Evolutionary conservation across 1,140 invertebrate species (phyloP), one percentile per base, ranked within the genome.

Genomic region (Goniozus legneri): DNA sequence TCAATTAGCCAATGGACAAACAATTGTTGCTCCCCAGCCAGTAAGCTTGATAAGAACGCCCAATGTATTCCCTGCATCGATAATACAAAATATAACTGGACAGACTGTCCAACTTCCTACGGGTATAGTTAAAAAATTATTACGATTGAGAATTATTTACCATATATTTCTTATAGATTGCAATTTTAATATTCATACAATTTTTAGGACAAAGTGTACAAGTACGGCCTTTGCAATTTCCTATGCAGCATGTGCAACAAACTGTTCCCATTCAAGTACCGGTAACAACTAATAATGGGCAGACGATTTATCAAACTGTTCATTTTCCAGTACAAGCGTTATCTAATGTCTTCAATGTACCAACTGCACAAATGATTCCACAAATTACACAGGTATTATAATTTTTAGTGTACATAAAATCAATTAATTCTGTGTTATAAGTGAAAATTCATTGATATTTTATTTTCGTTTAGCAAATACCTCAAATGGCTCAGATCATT

Each of bases 241-340:
- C 85, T 8, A 80, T 92, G 72, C 86, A 89, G 67, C 74, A 76
- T 27, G 63, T 75, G 12, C 73, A 75, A 47, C 89, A 91, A 67
- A 88, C 89, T 13, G 89, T 96, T 33, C 91, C 92, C 0, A 89
- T 96, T 12, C 92, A 95, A 76, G 87, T 95, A 31, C 93, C 94
- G 1, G 91, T 97, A 43, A 88, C 90, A 47, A 85, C 89, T 6
- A 84, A 84, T 13, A 89, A 88, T 71, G 94, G 94, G 0, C 92
- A 96, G 71, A 95, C 92, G 0, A 83, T 95, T 41, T 92, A 92
- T 67, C 92, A 96, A 65, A 95, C 92, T 0, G 85, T 95, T 1
- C 92, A 96, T 71, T 85, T 96, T 59, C 92, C 92, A 0, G 79
- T 94, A 15, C 90, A 93, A 71, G 78, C 87, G 1, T 76, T 89